Conservation (phyloP, 2,113 vertebrate genomes). For the Rhinogobius similis region DNA sequence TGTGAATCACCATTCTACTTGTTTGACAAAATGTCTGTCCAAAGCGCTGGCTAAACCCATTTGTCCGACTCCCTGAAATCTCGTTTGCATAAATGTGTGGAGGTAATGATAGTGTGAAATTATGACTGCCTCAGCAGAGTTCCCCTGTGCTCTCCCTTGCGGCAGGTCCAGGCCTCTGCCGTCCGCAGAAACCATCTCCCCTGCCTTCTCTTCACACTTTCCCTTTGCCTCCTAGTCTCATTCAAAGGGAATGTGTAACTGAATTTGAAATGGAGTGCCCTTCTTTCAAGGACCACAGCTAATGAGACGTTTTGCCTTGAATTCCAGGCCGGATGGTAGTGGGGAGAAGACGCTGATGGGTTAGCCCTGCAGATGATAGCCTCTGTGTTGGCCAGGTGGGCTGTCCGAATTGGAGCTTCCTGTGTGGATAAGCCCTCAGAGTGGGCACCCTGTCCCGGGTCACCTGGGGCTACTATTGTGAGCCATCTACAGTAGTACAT, state of each 20-base stretch:
- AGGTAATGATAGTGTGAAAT: conserved; percentile 78
- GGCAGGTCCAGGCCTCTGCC: conserved; percentile 71
- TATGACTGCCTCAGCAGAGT: conserved; percentile 69
- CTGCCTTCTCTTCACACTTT: conserved; percentile 50
- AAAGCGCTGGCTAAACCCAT: conserved; percentile 41
- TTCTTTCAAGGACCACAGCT: conserved; percentile 77
- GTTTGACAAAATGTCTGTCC: neutral
- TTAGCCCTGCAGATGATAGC: conserved; percentile 66
- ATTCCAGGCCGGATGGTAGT: conserved; percentile 63
- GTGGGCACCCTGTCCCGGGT: conserved; percentile 43
- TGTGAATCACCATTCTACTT: conserved; percentile 2
- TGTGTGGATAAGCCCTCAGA: conserved; percentile 50
- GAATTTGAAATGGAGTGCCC: conserved; percentile 77
- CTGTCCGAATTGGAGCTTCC: conserved; percentile 55
- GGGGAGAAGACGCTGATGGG: conserved; percentile 61
- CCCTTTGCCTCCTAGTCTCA: conserved; percentile 66
- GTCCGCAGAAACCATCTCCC: conserved; percentile 56
- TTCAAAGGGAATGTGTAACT: conserved; percentile 82
- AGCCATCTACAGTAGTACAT: conserved; percentile 50
- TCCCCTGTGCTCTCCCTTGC: conserved; percentile 59
- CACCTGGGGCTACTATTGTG: conserved; percentile 64
- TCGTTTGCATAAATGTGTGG: conserved; percentile 73
- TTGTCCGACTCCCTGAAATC: conserved; percentile 68
- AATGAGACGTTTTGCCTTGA: conserved; percentile 83
- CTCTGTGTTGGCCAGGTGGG: conserved; percentile 57